Conservation (phyloP, 2,888 invertebrate genomes). For the Eudasyphora cyanicolor region DNA sequence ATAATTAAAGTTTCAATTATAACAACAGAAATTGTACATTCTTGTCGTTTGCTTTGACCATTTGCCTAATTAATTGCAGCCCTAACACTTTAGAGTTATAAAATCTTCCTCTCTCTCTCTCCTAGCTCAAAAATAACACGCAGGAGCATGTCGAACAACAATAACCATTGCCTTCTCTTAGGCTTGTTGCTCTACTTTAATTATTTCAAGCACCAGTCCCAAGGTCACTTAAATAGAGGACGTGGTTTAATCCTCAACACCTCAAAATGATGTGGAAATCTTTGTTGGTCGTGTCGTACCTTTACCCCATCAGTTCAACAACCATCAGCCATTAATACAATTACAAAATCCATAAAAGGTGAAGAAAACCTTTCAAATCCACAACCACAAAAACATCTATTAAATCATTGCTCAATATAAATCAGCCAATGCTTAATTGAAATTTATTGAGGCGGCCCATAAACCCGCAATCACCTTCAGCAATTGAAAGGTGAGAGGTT, state of each 20-base stretch:
- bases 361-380: background rate
- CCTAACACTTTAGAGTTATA: too few relatives aligned
- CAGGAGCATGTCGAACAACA: background rate
- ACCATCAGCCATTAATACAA: too few relatives aligned
- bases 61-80: too few relatives aligned
- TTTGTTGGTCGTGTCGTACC: background rate
- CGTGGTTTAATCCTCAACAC: too few relatives aligned
- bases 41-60: too few relatives aligned
- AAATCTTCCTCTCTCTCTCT: too few relatives aligned
- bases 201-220: background rate
- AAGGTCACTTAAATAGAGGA: background rate
- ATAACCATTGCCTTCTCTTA: background rate
- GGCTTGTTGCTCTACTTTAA: background rate
- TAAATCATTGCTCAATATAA: slow-evolving; percentile 37
- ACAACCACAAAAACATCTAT: background rate
- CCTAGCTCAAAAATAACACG: too few relatives aligned
- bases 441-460: slow-evolving; percentile 58
- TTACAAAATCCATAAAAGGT: background rate
- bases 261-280: background rate
- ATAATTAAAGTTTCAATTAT: too few relatives aligned
- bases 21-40: too few relatives aligned
- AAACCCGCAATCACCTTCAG: background rate
- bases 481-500: too few relatives aligned
- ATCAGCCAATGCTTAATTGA: slow-evolving; percentile 56
- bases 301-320: too few relatives aligned